Conservation (phyloP, 2,113 vertebrate species). For the Grammomys surdaster region DNA sequence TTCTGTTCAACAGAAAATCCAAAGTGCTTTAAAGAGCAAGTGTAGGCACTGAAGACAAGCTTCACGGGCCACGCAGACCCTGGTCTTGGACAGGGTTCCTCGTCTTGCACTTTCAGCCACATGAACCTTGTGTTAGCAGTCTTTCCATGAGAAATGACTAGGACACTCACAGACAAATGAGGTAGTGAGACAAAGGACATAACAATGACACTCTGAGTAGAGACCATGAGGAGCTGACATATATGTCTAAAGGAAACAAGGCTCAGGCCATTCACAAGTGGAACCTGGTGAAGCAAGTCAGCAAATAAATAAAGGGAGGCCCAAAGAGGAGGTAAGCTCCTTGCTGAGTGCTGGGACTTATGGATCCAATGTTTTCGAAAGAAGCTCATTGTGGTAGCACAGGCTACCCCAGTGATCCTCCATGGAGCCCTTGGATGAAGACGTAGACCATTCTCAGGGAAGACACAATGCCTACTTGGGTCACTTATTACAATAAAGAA, state of each 20-base stretch:
- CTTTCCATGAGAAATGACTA: background rate
- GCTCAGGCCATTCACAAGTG: background rate
- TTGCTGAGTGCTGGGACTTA: background rate
- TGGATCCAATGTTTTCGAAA: background rate
- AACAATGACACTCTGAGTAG: background rate
- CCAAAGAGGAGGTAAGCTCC: background rate
- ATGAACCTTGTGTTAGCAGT: background rate
- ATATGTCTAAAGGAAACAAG: background rate
- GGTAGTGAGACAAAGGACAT: background rate
- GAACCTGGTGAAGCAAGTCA: background rate
- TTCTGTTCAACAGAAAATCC: background rate
- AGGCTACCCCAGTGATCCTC: background rate
- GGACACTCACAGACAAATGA: background rate
- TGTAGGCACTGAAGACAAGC: background rate
- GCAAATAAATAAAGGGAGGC: background rate
- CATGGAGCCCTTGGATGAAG: too few species aligned
- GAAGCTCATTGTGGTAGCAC: accelerated
- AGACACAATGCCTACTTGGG: background rate
- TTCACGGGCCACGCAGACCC: background rate
- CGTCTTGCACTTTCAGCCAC: too few species aligned
- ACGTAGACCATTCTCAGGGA: background rate
- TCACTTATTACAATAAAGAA: constrained; percentile 5
- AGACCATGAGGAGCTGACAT: background rate
- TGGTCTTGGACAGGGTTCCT: background rate
- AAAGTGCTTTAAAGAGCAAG: background rate